Evolutionary conservation across 2,113 vertebrate species (phyloP), one percentile per base, ranked within the genome.

Genomic region (Otis tarda): DNA sequence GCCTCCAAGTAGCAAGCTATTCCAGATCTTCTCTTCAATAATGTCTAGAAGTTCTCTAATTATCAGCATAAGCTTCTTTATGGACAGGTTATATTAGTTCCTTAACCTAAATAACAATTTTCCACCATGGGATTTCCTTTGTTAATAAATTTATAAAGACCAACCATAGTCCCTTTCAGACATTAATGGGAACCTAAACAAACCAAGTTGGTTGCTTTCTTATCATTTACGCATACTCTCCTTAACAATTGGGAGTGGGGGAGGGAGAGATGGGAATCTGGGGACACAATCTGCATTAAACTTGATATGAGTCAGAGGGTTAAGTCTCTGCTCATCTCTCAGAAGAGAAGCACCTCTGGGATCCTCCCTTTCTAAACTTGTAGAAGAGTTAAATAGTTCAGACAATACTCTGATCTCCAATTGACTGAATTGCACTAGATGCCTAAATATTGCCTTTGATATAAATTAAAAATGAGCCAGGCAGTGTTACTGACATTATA

Each of bases 1-100:
- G 80, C 87, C 83, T 95, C 56, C 80, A 94, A 95, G 73, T 91
- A 91, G 91, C 82, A 95, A 89, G 30, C 43, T 90, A 90, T 91
- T 95, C 60, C 21, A 64, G 50, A 43, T 71, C 56, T 64, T 92
- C 77, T 47, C 57, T 52, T 43, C 73, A 92, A 59, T 95, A 71
- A 83, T 57, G 13, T 93, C 69, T 87, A 53, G 10, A 75, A 85
- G 39, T 71, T 52, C 87, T 94, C 81, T 91, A 95, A 96, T 95
- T 93, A 96, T 83, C 56, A n/a, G 33, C 9, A 9, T 35, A 92
- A 89, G 56, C 14, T 87, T 78, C 60, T 78, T 94, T 89, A 71
- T 0, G 3, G 53, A 27, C 49, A 45, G 56, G 39, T 91, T 94
- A 65, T 86, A 78, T 78, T 80, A 83, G 37, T 67, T 84, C 53